Percentiles rank a stretch among this genome's conserved stretches.
Conservation (phyloP, 37 sponge, comb jelly and placozoan species). For the Spongilla lacustris region DNA sequence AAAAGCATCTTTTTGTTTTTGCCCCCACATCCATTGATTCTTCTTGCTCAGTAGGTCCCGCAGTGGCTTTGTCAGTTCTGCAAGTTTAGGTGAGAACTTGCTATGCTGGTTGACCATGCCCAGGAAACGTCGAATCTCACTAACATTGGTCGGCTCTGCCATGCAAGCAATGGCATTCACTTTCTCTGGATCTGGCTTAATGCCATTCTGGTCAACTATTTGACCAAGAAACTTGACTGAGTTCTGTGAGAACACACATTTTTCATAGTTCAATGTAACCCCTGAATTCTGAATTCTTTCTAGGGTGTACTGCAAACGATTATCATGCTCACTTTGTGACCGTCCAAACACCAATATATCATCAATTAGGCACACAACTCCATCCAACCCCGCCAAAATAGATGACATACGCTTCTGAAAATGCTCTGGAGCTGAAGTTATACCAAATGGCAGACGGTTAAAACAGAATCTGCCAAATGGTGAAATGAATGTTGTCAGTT, state of each 20-base stretch:
- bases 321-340: slow-evolving; percentile 36
- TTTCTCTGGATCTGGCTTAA: slow-evolving; percentile 49
- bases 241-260: slow-evolving; percentile 33
- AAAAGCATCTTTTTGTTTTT: slow-evolving; percentile 33
- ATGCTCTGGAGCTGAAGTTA: slow-evolving; percentile 38
- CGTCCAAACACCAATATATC: slow-evolving; percentile 17
- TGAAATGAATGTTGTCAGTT: slow-evolving; percentile 54
- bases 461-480: slow-evolving; percentile 40
- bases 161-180: slow-evolving; percentile 12
- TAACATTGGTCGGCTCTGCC: slow-evolving; percentile 13
- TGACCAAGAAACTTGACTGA: slow-evolving; percentile 43
- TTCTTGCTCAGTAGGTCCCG: slow-evolving; percentile 25
- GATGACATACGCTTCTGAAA: slow-evolving; percentile 38
- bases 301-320: slow-evolving; percentile 16
- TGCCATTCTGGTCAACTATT: slow-evolving; percentile 16
- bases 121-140: slow-evolving; percentile 26
- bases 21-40: slow-evolving; percentile 40
- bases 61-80: slow-evolving; percentile 25
- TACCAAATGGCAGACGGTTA: slow-evolving; percentile 43
- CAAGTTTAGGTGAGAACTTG: slow-evolving; percentile 30
- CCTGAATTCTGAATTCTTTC: neutral
- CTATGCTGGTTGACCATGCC: slow-evolving; percentile 49
- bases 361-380: slow-evolving; percentile 43
- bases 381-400: slow-evolving; percentile 13
- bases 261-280: slow-evolving; percentile 30